Percentiles rank a stretch among this genome's conserved stretches.
Conservation (phyloP, 2,113 vertebrate genomes). For the Asarcornis scutulata region DNA sequence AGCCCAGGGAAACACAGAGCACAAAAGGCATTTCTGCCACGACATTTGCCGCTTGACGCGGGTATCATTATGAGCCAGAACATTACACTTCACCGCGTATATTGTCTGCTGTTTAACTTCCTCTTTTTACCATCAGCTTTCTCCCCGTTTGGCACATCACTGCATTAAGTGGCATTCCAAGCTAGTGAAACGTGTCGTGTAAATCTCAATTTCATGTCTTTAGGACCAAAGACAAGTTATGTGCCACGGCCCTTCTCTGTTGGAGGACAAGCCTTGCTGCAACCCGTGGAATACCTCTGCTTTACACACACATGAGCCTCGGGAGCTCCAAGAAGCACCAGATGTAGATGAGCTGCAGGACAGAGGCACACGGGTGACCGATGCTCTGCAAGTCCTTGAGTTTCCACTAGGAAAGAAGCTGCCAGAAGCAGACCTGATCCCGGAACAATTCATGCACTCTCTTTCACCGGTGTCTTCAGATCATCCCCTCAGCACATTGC, state of each 20-base stretch:
- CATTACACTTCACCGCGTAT: neutral
- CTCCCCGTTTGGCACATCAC: neutral
- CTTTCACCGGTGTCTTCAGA: neutral
- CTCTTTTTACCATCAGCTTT: neutral
- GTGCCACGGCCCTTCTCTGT: accelerated
- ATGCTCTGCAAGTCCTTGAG: neutral
- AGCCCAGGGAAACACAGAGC: neutral
- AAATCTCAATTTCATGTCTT: neutral
- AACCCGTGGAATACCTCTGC: neutral
- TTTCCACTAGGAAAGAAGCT: neutral
- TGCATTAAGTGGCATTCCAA: neutral
- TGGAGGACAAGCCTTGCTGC: neutral
- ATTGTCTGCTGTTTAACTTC: neutral
- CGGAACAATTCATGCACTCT: neutral
- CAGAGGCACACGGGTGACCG: neutral
- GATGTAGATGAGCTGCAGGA: neutral
- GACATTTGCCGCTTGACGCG: neutral
- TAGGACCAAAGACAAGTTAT: neutral
- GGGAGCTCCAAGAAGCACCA: neutral
- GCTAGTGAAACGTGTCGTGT: neutral
- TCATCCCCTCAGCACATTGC: neutral
- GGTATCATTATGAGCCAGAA: neutral
- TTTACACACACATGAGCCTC: no score
- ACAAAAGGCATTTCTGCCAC: neutral
- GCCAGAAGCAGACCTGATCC: neutral